These are phyloP conservation scores for Anthopleura xanthogrammica DNA, from an alignment of 92 coral and sea anemone genomes.

Conservation along the genomic window DNA sequence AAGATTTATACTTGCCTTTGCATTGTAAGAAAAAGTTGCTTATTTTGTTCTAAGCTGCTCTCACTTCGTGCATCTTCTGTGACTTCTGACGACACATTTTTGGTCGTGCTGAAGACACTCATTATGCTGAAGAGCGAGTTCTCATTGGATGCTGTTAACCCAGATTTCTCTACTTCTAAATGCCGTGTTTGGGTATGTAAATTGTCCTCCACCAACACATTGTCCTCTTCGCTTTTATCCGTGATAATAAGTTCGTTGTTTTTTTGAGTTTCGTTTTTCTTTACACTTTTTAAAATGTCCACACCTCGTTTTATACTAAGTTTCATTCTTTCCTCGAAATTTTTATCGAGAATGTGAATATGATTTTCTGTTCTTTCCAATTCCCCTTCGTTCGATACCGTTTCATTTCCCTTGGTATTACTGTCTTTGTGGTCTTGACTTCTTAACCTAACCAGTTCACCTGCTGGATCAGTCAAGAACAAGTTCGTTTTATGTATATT, in stretches of 20 bases:
- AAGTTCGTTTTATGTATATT: neutral
- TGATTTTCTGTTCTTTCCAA: neutral
- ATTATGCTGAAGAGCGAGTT: constrained; percentile 72
- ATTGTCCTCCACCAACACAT: constrained; percentile 1
- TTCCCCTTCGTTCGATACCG: constrained; percentile 2
- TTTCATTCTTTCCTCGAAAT: constrained; percentile 35
- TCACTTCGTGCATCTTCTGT: constrained; percentile 61
- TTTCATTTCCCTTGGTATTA: neutral
- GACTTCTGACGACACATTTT: constrained; percentile 40
- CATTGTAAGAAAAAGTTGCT: constrained; percentile 79
- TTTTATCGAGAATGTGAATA: constrained; percentile 31
- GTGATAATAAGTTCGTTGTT: constrained; percentile 12
- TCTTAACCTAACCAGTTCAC: neutral
- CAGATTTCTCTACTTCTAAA: constrained; percentile 23
- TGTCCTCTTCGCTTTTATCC: constrained; percentile 12
- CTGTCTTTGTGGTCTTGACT: neutral
- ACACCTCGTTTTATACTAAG: constrained; percentile 45
- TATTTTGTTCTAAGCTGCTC: constrained; percentile 76
- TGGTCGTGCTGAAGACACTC: constrained; percentile 71
- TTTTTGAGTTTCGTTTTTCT: constrained; percentile 20
- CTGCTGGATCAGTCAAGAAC: neutral
- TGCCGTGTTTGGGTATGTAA: neutral
- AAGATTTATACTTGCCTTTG: constrained; percentile 65
- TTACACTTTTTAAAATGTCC: constrained; percentile 26
- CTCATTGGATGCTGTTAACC: constrained; percentile 18